Evolutionary conservation across 2,888 invertebrate species (phyloP), one percentile per base, ranked within the genome.

Genomic region (Fabriciana adippe): DNA sequence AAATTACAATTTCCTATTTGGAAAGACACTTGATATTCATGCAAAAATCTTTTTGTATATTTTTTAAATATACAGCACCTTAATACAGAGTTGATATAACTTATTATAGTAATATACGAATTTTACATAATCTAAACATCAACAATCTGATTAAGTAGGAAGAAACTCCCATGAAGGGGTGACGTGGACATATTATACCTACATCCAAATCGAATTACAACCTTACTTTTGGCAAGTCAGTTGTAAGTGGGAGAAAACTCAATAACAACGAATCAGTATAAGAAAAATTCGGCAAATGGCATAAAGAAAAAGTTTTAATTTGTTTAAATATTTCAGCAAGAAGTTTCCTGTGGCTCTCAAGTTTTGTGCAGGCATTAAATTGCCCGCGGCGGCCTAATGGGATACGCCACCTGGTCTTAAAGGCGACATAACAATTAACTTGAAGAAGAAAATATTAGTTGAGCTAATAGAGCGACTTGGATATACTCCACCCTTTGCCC

Each of bases 341-440:
- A 79, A 77, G 79, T 81, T 85, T 82, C 81, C 81, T 78, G 84
- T 77, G 81, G 80, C 80, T 84, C 83, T 84, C 85, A 81, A 87
- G 87, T 89, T 89, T 84, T 85, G 83, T 86, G 86, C 77, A 78
- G 76, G 84, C 81, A 87, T 88, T 87, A 87, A 83, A 79, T 83
- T 79, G 85, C 85, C 85, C 79, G 83, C 83, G 81, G 86, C 81
- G 81, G 81, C 84, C 85, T 89, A 90, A 92, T 89, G 87, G 87
- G 86, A 85, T 85, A 84, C 84, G 84, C 87, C 90, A 92, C 92
- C 92, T 92, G 90, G 85, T 88, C 86, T 89, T 89, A 87, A 86
- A 91, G 86, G 84, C 86, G 88, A 89, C 89, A 88, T 91, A 90
- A 92, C 91, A 92, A 92, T 91, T 92, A 92, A 89, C 85, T 88